Base-by-base conservation (phyloP, 2,113 vertebrate genomes). In the Dromas ardeola region DNA sequence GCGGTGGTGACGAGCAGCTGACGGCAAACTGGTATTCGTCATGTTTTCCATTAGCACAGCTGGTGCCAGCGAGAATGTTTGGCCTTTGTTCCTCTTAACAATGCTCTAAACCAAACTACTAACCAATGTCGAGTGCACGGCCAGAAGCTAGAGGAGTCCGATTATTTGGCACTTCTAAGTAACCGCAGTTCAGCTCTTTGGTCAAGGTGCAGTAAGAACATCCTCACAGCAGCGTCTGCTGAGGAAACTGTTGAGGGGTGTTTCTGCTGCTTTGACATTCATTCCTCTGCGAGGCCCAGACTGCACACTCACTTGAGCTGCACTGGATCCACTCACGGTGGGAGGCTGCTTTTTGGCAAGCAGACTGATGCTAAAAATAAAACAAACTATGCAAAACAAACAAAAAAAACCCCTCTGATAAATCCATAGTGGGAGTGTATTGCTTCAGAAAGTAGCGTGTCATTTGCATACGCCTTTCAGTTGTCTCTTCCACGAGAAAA, bases 281-380 rank as follows among this genome's bases (percentile, higher is more conserved):
- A 15, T 42, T 50, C 47, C 49, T 63, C 77, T 49, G 90, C 0
- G 1, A 77, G 62, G 72, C 59, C 53, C 74, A 88, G 91, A 29
- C 94, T 70, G 72, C 49, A 21, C 58, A 11, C 74, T 61, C 79
- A 47, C 85, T 72, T 52, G 70, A 82, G 85, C 92, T 63, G 61
- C 81, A 9, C 50, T 42, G 63, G 19, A 15, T 38, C 86, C 71
- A 20, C 67, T 86, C 72, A 16, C 9, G 12, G 10, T 67, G 86
- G 70, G 87, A 95, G 69, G 70, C 81, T 74, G 91, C 86, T 82
- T 87, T 93, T 89, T 94, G 93, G 89, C 86, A 89, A 74, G 10
- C 25, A 61, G n/a, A 20, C 36, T 19, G 52, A 79, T 43, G 66
- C 81, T 94, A 96, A 96, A 95, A 96, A 95, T 95, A 97, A 78